Base-by-base conservation (phyloP, 2,888 invertebrate genomes). In the Protophormia terraenovae region DNA sequence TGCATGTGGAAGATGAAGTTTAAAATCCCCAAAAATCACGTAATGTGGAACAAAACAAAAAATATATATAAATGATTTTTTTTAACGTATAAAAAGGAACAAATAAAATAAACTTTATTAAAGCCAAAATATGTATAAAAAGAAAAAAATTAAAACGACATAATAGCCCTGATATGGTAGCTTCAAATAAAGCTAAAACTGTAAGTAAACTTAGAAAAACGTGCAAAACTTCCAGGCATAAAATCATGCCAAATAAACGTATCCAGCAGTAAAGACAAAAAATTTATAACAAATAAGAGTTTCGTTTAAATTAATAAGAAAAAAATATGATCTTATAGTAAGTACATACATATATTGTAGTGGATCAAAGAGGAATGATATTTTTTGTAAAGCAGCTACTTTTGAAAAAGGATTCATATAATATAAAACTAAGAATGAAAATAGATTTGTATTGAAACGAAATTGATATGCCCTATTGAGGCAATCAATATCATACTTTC, bases 161-260 rank as follows among this genome's bases (percentile, higher is more conserved):
- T 45, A 38, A 83, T 67, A 62, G 38, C 47, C 24, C 38, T 50
- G 75, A 38, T 75, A 69, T 24, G 45, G 24, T 71, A 76, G 19
- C 22, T 64, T 27, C n/a, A 38, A 60, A 69, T 67, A 71, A 64
- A 58, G 69, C 24, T 19, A 45, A 55, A 24, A 35, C n/a, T 35
- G 32, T 38, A 53, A 67, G n/a, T 47, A 12, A 47, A 38, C 14
- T 72, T 55, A 27, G 24, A 80, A 80, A 83, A 84, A 84, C 84
- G 84, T 85, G 84, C 72, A 85, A 29, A 81, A 64, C 67, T 72
- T 78, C 53, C 67, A 69, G 81, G 73, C 78, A 85, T 32, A 81
- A 85, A 84, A 85, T 85, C 84, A 85, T 85, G 84, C 55, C 84
- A 75, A 69, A 81, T 19, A 6, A 55, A 64, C 55, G 10, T 22